Conservation (phyloP, 2,113 vertebrate genomes). For the Tricholaema leucomelas region DNA sequence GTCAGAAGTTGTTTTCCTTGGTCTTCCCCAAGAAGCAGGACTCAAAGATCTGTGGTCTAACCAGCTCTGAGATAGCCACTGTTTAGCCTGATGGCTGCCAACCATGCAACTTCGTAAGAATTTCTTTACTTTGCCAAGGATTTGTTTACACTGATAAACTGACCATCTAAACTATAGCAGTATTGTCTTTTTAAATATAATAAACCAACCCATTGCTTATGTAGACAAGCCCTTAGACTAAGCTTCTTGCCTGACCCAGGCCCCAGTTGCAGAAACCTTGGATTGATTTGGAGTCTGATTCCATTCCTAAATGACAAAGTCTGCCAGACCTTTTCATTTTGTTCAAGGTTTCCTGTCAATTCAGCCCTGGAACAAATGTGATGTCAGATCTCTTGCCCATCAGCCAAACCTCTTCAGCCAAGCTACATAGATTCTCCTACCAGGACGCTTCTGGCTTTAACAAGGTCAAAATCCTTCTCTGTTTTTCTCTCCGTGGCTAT, state of each 20-base stretch:
- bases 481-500: neutral
- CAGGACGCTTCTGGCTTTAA: neutral
- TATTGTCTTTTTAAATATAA: neutral
- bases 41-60: neutral
- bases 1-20: neutral
- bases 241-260: neutral
- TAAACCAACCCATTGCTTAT: neutral
- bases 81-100: neutral
- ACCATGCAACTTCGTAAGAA: neutral
- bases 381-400: constrained; percentile 1
- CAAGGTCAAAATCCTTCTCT: neutral
- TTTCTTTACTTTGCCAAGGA: neutral
- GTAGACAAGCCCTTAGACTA: neutral
- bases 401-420: constrained; percentile 16
- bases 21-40: neutral
- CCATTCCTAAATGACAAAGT: neutral
- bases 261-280: neutral
- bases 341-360: neutral
- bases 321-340: constrained; percentile 21
- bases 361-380: neutral
- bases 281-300: neutral
- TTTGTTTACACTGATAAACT: neutral
- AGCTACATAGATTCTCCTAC: neutral
- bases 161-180: neutral
- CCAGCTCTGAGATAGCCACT: neutral